Evolutionary conservation across 2,797 vertebrate species (phyloP), one percentile per base, ranked within the genome.

Genomic region (Microctenopoma stevenorrisi): DNA sequence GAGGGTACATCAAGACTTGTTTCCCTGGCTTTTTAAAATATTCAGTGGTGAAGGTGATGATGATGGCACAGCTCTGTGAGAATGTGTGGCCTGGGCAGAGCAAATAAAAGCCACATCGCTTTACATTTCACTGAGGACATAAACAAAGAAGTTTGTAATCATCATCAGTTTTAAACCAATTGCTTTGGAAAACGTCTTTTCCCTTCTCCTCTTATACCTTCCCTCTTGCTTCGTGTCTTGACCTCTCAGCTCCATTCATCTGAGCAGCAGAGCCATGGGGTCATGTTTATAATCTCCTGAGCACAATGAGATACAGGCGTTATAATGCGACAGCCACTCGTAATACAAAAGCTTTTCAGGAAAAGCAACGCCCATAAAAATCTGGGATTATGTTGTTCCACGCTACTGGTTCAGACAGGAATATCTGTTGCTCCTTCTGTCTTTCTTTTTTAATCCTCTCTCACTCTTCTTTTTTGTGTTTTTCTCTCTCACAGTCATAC

Each of bases 321-420:
- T 67, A 69, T 77, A 85, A 83, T 75, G 28, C 84, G 76, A 74
- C 81, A 74, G 57, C 35, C 65, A 74, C 56, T 81, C 76, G 78
- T 92, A 92, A 93, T 92, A 89, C 90, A 68, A 82, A 84, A 82
- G 47, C 78, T 81, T 89, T 90, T 85, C 78, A 78, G 81, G 80
- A 86, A 91, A 92, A 89, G 91, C 83, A 93, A 89, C 68, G 49
- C 4, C 79, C 59, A 83, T 69, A 76, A 85, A 91, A 93, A 92
- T 92, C 86, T 86, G 67, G 92, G 92, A 94, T 94, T 93, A 93
- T 81, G 81, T 85, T 86, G 87, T 90, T 92, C 86, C 84, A 81
- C 26, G 33, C 79, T 56, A 74, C 82, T 68, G 65, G 81, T 88
- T 89, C 84, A 64, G 81, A 76, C 64, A 87, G 83, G 76, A 84